Evolutionary conservation across 2,888 invertebrate species (phyloP).

Genomic region (Drosophila prostipennis): DNA sequence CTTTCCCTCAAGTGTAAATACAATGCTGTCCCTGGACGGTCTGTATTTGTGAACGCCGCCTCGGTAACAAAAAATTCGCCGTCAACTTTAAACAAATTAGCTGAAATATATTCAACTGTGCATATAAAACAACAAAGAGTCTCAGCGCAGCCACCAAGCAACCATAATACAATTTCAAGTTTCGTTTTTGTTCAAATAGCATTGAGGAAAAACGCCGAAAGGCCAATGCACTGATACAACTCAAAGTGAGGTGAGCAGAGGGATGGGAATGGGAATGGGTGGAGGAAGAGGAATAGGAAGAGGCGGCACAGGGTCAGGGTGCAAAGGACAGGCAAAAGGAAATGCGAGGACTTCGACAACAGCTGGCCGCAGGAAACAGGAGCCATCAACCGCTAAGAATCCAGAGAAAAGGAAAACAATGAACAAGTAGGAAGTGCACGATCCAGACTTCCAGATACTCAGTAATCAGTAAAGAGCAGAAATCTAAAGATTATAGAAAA

Average conservation of each 20-base stretch:
- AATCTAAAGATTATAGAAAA: not conserved
- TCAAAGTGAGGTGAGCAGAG: constrained; percentile 10
- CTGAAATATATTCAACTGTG: constrained; percentile 43
- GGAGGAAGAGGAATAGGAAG: constrained; percentile 5
- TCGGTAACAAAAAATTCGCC: constrained; percentile 68
- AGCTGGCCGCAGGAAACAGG: constrained; percentile 68
- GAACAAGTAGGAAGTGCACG: not conserved
- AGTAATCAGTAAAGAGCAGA: not conserved
- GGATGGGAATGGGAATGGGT: constrained; percentile 3
- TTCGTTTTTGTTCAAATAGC: constrained; percentile 72
- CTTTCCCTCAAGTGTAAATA: constrained; percentile 25
- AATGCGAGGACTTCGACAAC: constrained; percentile 50
- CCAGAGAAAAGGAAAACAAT: constrained; percentile 45
- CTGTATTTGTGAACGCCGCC: constrained; percentile 28
- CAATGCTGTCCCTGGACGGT: constrained; percentile 54
- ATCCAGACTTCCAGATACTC: constrained; percentile 11
- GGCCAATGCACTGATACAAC: constrained; percentile 69
- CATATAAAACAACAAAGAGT: constrained; percentile 35
- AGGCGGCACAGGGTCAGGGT: constrained; percentile 20
- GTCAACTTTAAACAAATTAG: constrained; percentile 71
- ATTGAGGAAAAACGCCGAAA: constrained; percentile 70
- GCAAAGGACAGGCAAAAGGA: constrained; percentile 18
- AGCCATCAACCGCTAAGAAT: constrained; percentile 52
- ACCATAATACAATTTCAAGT: constrained; percentile 69
- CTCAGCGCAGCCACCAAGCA: constrained; percentile 40